phyloP scores from a whole-genome alignment of 2,797 vertebrate species.

The Bucorvus abyssinicus region DNA sequence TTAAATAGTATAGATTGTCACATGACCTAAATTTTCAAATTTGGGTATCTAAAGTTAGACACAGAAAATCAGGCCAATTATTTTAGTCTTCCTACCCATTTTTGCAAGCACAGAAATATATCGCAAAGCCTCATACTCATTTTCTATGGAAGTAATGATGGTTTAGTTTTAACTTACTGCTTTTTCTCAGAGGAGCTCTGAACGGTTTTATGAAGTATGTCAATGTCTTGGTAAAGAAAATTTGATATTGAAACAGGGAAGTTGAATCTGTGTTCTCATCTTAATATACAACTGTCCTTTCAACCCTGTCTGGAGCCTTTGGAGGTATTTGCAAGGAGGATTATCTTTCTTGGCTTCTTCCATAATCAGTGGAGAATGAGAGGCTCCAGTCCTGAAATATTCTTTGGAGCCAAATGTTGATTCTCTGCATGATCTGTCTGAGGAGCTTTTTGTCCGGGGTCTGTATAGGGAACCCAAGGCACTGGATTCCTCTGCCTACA shows the following conservation, averaged over 20 bases:
- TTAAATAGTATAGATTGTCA: constrained; percentile 52
- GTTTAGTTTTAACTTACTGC: constrained; percentile 37
- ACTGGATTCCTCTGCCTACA: neutral
- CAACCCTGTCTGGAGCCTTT: neutral
- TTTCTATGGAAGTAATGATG: constrained; percentile 5
- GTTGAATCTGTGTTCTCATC: neutral
- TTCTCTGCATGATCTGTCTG: neutral
- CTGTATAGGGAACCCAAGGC: neutral
- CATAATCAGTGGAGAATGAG: neutral
- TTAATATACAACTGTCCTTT: neutral
- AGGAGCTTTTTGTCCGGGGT: neutral
- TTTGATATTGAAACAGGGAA: neutral
- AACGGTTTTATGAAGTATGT: constrained; percentile 26
- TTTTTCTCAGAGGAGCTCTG: constrained; percentile 44
- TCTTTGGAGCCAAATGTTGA: neutral
- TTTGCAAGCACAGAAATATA: constrained; percentile 36
- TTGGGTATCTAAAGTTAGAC: constrained; percentile 53
- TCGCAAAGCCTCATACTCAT: neutral
- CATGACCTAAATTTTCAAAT: constrained; percentile 55
- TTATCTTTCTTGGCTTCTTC: neutral
- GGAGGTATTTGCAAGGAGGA: neutral
- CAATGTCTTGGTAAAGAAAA: constrained; percentile 44
- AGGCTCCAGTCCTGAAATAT: neutral
- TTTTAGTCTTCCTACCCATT: constrained; percentile 57
- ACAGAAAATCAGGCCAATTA: constrained; percentile 62